A percentile compares a stretch with the other conserved stretches of the same genome.
Conservation (phyloP, 2,113 vertebrate species). For the Rhipidura dahli region DNA sequence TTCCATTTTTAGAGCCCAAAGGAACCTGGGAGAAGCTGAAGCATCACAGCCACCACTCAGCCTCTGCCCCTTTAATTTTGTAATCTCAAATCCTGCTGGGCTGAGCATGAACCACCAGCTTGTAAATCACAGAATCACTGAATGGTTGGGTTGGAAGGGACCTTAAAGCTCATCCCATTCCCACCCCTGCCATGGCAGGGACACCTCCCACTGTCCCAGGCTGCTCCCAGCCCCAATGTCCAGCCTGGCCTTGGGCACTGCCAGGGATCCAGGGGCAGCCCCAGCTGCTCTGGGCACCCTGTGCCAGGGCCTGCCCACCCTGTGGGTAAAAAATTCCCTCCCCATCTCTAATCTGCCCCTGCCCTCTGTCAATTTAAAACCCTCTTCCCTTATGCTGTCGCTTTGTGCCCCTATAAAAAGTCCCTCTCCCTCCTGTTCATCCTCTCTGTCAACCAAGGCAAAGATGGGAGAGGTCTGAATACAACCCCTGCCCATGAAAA, state of each 20-base stretch:
- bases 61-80: not conserved
- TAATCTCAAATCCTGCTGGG: not conserved
- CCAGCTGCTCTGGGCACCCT: too few relatives aligned
- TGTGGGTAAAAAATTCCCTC: too few relatives aligned
- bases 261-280: not conserved
- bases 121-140: not conserved
- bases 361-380: not conserved
- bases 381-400: not conserved
- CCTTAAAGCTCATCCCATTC: fast-evolving
- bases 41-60: not conserved
- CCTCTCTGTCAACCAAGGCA: not conserved
- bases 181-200: not conserved
- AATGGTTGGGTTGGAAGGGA: not conserved
- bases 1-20: not conserved
- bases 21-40: not conserved
- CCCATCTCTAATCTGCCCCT: too few relatives aligned
- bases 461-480: not conserved
- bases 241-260: not conserved
- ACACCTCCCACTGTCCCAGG: not conserved
- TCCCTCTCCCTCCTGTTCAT: not conserved
- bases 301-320: too few relatives aligned
- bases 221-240: not conserved
- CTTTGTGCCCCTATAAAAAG: not conserved
- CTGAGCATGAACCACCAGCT: not conserved
- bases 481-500: not conserved